Evolutionary conservation across 2,113 vertebrate genomes (phyloP).

Genomic region (Cheilinus undulatus): DNA sequence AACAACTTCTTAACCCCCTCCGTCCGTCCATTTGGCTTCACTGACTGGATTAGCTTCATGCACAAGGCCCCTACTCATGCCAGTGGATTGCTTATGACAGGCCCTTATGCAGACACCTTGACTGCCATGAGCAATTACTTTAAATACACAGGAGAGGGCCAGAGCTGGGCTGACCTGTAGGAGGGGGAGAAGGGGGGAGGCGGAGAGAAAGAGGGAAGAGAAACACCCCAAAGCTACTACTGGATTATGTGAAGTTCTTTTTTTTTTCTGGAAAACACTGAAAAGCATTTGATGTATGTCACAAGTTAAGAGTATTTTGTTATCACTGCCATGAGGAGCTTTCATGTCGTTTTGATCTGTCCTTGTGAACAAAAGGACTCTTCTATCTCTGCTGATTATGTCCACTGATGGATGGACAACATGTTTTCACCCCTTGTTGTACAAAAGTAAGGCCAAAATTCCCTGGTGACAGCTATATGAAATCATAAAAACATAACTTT

Average conservation of each 20-base stretch:
- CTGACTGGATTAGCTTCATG: slow-evolving; percentile 72
- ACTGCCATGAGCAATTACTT: slow-evolving; percentile 79
- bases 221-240: slow-evolving; percentile 44
- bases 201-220: slow-evolving; percentile 21
- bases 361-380: background rate
- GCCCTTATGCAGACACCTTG: slow-evolving; percentile 80
- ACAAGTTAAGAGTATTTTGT: slow-evolving; percentile 1
- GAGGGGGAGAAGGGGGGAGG: slow-evolving; percentile 35
- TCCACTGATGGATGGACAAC: too few relatives aligned
- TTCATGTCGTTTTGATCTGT: background rate
- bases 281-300: slow-evolving; percentile 20
- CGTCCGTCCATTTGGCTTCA: slow-evolving; percentile 49
- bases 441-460: too few relatives aligned
- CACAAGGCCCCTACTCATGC: slow-evolving; percentile 76
- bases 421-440: too few relatives aligned
- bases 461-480: too few relatives aligned
- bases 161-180: slow-evolving; percentile 57
- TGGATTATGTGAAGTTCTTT: slow-evolving; percentile 28
- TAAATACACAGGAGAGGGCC: slow-evolving; percentile 71
- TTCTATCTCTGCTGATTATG: background rate
- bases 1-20: slow-evolving; percentile 54
- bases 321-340: background rate
- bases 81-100: slow-evolving; percentile 80
- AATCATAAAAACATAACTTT: too few relatives aligned
- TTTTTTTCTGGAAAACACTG: slow-evolving; percentile 14